Evolutionary conservation across 2,888 invertebrate species (phyloP), one percentile per base, ranked within the genome.

Genomic region (Nesidiocoris tenuis): DNA sequence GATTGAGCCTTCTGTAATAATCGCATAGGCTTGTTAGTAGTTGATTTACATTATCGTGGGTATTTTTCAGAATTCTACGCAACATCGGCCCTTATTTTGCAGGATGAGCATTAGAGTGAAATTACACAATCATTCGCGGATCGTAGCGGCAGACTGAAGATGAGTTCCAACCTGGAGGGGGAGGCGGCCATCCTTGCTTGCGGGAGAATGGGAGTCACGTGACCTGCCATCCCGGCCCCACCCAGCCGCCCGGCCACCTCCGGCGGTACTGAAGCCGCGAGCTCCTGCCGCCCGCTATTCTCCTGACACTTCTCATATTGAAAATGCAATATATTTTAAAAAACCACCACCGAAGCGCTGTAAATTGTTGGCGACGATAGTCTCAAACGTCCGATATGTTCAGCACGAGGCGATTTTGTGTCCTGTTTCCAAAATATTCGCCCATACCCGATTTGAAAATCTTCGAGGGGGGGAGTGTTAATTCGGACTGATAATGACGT

Each of bases 251-350:
- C 5, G 5, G 16, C 22, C 19, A 7, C 63, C 12, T 21, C 63
- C n/a, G 18, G 17, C 21, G 1, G 18, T 23, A 22, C 64, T 12
- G 2, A 12, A 12, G 55, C n/a, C 21, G 7, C 21, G 54, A 77
- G 68, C 79, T 78, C 79, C 77, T 79, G 12, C 39, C 5, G n/a
- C n/a, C 74, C 61, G 56, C 78, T 78, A 65, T 1, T 23, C 72
- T 64, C 79, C 78, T 78, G 77, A 1, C 70, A 66, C 66, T 70
- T 75, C 65, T 77, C 76, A 77, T 78, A 79, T 79, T 79, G 77
- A 78, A 77, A 79, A 79, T 79, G 79, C 79, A 79, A 79, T 79
- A 78, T 79, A 78, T 79, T 78, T 79, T 75, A 76, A 79, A 79
- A 78, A 79, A 75, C 70, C 76, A 63, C 68, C 72, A 61, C 61